Evolutionary conservation across 2,888 invertebrate genomes (phyloP), one percentile per base, ranked within the genome.

Genomic region (Caenorhabditis angaria): DNA sequence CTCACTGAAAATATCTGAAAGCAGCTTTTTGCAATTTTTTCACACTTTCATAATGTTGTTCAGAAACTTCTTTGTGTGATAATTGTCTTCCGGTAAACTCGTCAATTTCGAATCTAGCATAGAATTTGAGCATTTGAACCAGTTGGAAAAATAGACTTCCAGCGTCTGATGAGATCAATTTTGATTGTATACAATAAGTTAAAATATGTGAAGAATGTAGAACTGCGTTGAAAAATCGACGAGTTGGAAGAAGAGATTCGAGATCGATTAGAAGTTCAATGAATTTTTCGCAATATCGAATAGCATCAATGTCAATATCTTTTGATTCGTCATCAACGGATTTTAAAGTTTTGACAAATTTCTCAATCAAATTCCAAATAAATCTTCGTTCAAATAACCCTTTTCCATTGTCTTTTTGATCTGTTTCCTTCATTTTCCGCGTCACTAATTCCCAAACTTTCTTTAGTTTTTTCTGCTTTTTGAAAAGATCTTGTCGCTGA

Each of bases 71-170:
- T 27, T 81, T 76, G 20, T 76, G 71, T 0, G 82, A 77, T 10
- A 86, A 61, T 35, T 83, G 84, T 25, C 78, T 68, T 54, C 86
- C 86, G 8, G 78, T 76, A 5, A 83, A 50, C 35, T 99, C 97
- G 88, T 94, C 95, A 76, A 99, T 99, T 90, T 99, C 99, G 89
- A 99, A 99, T 70, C 94, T 91, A 0, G 94, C 92, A 89, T 99
- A 99, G 88, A 97, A 97, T 87, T 94, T 94, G 61, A 99, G 89
- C 93, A 95, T 95, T 80, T 95, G 94, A 83, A 97, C 89, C 5
- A 99, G 90, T 59, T 97, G 91, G 14, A 91, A 91, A 76, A 87
- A 84, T 48, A 87, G 73, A 3, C 80, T 76, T 12, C 86, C 86
- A 24, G 79, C 80, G 60, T 86, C 85, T 6, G 71, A 67, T 27